These are phyloP conservation scores for Drosophila parvula DNA, from an alignment of 1,140 invertebrate genomes.

Conservation along the genomic window DNA sequence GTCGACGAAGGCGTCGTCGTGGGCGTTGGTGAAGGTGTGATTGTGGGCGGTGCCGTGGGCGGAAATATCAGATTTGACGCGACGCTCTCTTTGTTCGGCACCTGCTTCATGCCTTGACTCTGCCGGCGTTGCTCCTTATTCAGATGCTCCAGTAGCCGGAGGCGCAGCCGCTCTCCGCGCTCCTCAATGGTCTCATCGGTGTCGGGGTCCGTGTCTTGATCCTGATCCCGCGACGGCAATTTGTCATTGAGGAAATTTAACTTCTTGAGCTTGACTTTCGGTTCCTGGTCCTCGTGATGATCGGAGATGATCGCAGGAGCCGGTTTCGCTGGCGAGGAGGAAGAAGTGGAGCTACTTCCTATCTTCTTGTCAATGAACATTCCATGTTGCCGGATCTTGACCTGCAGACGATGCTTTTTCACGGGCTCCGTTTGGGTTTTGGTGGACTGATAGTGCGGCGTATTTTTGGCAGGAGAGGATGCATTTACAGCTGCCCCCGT, in stretches of 20 bases:
- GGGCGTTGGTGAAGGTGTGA: constrained; percentile 65
- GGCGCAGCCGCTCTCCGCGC: constrained; percentile 24
- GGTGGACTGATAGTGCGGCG: constrained; percentile 19
- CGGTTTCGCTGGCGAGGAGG: not conserved
- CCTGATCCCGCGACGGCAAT: not conserved
- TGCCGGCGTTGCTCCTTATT: constrained; percentile 47
- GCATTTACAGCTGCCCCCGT: constrained; percentile 4
- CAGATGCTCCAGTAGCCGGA: constrained; percentile 50
- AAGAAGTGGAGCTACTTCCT: not conserved
- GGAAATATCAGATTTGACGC: constrained; percentile 61
- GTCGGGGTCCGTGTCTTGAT: constrained; percentile 13
- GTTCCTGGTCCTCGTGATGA: not conserved
- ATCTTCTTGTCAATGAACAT: constrained; percentile 21
- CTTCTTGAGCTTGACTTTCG: not conserved
- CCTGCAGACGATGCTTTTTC: constrained; percentile 34
- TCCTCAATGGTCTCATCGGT: constrained; percentile 39
- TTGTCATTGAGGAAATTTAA: constrained; percentile 10
- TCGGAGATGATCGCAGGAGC: not conserved
- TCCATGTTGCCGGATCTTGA: constrained; percentile 38
- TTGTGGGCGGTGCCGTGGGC: constrained; percentile 40
- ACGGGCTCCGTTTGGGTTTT: constrained; percentile 14
- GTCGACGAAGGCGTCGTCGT: constrained; percentile 49
- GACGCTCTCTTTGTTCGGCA: constrained; percentile 26
- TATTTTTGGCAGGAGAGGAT: constrained; percentile 3
- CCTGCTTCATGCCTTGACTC: constrained; percentile 50